Evolutionary conservation across 2,113 vertebrate genomes (phyloP).

Genomic region (Tretioscincus oriximinensis): DNA sequence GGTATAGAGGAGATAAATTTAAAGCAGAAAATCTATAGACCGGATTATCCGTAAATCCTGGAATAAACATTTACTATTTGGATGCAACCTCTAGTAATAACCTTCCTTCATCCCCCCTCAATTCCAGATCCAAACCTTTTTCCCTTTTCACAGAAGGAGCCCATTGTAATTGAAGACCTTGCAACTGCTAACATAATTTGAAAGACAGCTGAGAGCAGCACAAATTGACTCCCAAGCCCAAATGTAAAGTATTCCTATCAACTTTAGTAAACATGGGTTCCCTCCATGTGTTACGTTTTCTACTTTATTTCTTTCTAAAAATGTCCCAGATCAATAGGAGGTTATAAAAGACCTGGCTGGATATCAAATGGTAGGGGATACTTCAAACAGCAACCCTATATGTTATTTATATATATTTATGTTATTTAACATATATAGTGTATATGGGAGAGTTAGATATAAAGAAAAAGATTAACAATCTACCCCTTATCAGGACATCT

Average conservation of each 20-base stretch:
- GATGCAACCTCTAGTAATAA: not conserved
- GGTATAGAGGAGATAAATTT: too few relatives aligned
- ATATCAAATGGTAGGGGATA: not conserved
- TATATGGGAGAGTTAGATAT: too few relatives aligned
- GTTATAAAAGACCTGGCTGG: not conserved
- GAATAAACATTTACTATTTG: too few relatives aligned
- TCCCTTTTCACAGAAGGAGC: not conserved
- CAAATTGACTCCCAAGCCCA: not conserved
- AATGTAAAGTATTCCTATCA: not conserved
- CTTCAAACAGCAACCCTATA: not conserved
- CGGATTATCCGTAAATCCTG: too few relatives aligned
- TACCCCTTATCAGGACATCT: not conserved
- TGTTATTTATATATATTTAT: too few relatives aligned
- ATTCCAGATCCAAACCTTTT: too few relatives aligned
- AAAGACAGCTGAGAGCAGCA: not conserved
- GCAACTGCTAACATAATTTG: not conserved
- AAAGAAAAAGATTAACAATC: not conserved
- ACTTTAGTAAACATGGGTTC: slow-evolving; percentile 2
- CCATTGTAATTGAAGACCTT: not conserved
- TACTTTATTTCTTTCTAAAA: slow-evolving; percentile 2
- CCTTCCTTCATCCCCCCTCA: not conserved
- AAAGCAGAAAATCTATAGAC: too few relatives aligned
- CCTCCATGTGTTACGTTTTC: not conserved
- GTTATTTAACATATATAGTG: too few relatives aligned
- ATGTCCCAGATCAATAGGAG: slow-evolving; percentile 17